Evolutionary conservation across 2,113 vertebrate genomes (phyloP), one percentile per base, ranked within the genome.

Genomic region (Neotoma lepida): DNA sequence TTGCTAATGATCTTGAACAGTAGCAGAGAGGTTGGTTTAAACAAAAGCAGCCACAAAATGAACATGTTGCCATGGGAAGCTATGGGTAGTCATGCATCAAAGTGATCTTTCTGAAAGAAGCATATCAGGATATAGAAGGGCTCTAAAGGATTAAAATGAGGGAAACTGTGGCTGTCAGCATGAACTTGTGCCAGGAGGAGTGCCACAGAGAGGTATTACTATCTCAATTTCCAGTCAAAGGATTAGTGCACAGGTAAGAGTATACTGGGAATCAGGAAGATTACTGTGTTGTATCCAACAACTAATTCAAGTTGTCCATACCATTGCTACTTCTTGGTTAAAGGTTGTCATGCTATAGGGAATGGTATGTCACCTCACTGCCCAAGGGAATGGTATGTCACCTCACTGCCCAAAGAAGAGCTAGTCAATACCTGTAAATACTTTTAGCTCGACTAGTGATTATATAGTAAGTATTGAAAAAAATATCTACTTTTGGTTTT

Each of bases 1-100:
- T 93, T 89, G 35, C 8, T 95, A 58, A 54, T 73, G 17, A 86
- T 78, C 44, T 84, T 94, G 41, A 86, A 78, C 20, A 68, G 74
- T 91, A 94, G 58, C 10, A 88, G 86, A 74, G 44, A 90, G 26
- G 51, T 74, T 84, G 22, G 35, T 71, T 96, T 91, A 85, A 85
- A 71, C 26, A 76, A 94, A 63, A 96, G 12, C 22, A 88, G 44
- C n/a, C 85, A 41, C 39, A 89, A 91, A 89, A 39, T 51, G 20
- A 44, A 56, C 33, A 86, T 14, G 2, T 74, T 78, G 4, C 20
- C 73, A 1, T 64, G 15, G 6, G 26, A 18, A 89, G 56, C 39
- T 68, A 20, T 91, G 66, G 61, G 39, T n/a, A 82, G 9, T 22
- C 58, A 68, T 64, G 54, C 68, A 51, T 87, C 68, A 84, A 86